Conservation (phyloP, 2,797 vertebrate species). For the Rachycentron canadum region DNA sequence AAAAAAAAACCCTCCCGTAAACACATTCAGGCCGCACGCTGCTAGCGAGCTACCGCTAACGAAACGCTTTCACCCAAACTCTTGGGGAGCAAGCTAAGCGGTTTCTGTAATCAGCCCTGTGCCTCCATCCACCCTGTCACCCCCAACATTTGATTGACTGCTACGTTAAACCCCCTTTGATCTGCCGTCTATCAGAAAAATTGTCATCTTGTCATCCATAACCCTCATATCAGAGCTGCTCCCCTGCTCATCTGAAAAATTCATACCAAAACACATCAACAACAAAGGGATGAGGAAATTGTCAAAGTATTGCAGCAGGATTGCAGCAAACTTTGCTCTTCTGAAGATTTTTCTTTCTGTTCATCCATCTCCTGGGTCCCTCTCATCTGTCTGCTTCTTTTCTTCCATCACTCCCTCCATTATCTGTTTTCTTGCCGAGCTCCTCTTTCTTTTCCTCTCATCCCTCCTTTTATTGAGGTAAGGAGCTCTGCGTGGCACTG, state of each 20-base stretch:
- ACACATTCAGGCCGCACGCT: not conserved
- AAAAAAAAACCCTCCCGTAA: no score
- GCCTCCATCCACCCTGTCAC: constrained; percentile 30
- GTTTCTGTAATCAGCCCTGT: constrained; percentile 8
- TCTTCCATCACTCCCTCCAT: not conserved
- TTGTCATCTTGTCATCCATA: constrained; percentile 68
- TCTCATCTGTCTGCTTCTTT: not conserved
- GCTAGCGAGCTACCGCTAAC: not conserved
- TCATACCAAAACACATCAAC: constrained; percentile 66
- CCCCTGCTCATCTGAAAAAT: constrained; percentile 56
- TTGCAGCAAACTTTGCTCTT: constrained; percentile 70
- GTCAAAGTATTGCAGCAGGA: constrained; percentile 72
- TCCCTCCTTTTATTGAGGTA: not conserved
- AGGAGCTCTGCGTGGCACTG: not conserved
- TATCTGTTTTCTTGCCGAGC: not conserved
- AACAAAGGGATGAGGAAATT: constrained; percentile 74
- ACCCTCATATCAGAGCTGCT: constrained; percentile 58
- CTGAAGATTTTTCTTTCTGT: constrained; percentile 51
- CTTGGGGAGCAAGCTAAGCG: constrained; percentile 4
- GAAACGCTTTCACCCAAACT: no score
- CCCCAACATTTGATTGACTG: constrained; percentile 58
- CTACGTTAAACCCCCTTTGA: constrained; percentile 63
- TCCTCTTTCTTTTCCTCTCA: not conserved
- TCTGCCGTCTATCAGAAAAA: constrained; percentile 65
- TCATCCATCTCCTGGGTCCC: constrained; percentile 19